phyloP scores from a whole-genome alignment of 1,140 invertebrate species.

The Lamellibrachia luymesi region DNA sequence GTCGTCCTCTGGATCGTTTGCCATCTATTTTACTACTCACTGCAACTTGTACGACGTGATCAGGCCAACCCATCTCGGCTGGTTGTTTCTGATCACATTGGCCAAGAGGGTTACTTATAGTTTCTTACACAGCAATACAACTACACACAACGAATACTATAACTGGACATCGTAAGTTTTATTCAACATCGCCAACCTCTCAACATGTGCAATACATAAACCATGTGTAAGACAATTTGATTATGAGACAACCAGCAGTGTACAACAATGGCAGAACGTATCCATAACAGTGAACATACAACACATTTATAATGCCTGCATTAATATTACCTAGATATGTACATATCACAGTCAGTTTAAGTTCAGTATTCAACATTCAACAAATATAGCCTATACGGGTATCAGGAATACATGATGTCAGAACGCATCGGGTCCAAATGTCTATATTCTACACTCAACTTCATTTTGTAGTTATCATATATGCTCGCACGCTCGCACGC shows the following conservation, averaged over 20 bases:
- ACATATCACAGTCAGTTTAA: conserved; percentile 1
- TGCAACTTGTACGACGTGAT: too few species aligned
- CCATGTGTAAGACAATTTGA: not conserved
- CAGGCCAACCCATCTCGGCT: too few species aligned
- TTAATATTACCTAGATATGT: not conserved
- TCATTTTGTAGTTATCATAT: not conserved
- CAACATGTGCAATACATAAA: not conserved
- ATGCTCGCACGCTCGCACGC: too few species aligned
- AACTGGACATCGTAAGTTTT: not conserved
- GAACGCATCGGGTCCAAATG: not conserved
- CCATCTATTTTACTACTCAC: too few species aligned
- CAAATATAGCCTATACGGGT: not conserved
- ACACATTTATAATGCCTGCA: not conserved
- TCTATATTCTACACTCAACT: not conserved
- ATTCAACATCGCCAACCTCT: not conserved
- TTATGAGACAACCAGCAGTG: not conserved
- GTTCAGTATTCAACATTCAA: not conserved
- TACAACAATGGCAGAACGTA: not conserved
- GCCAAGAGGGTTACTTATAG: too few species aligned
- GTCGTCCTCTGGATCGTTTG: too few species aligned
- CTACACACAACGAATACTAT: too few species aligned
- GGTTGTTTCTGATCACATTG: too few species aligned
- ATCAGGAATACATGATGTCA: not conserved
- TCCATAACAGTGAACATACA: not conserved
- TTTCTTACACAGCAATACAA: too few species aligned